These are phyloP conservation scores for Ophion obscuratus DNA, from an alignment of 2,888 invertebrate genomes.

Conservation along the genomic window DNA sequence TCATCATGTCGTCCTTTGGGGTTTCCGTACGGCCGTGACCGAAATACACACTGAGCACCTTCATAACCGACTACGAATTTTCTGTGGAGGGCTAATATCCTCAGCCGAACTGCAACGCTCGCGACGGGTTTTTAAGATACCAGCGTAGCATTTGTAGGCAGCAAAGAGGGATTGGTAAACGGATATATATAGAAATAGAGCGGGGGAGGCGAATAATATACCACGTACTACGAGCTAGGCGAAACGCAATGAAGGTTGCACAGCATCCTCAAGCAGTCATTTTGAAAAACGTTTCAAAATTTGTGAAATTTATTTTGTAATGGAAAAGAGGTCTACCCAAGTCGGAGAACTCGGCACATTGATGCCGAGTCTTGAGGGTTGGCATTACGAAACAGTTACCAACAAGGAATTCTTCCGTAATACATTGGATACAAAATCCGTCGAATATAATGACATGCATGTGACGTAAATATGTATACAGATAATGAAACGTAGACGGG, in stretches of 20 bases:
- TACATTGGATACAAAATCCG: conserved; percentile 1
- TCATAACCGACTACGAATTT: conserved; percentile 67
- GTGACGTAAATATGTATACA: not conserved
- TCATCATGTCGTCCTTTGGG: conserved; percentile 60
- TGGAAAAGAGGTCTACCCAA: not conserved
- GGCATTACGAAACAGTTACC: too few species aligned
- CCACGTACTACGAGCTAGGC: conserved; percentile 1
- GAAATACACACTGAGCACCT: conserved; percentile 60
- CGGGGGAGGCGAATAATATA: not conserved
- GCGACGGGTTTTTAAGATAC: conserved; percentile 57
- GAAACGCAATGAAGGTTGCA: conserved; percentile 28
- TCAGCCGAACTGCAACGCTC: conserved; percentile 51
- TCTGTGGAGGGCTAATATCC: conserved; percentile 66
- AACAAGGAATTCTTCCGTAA: too few species aligned
- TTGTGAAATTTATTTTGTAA: conserved; percentile 12
- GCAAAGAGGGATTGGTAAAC: conserved; percentile 14
- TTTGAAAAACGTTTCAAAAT: conserved; percentile 12
- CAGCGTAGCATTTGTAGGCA: conserved; percentile 20
- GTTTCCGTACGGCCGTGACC: conserved; percentile 68
- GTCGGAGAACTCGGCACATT: not conserved
- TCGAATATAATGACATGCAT: conserved; percentile 41
- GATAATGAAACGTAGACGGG: conserved; percentile 19
- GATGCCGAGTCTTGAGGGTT: not conserved
- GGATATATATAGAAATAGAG: not conserved
- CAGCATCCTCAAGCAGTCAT: conserved; percentile 23